Conservation (phyloP, 1,140 invertebrate species). For the Aphelenchoides fujianensis region DNA sequence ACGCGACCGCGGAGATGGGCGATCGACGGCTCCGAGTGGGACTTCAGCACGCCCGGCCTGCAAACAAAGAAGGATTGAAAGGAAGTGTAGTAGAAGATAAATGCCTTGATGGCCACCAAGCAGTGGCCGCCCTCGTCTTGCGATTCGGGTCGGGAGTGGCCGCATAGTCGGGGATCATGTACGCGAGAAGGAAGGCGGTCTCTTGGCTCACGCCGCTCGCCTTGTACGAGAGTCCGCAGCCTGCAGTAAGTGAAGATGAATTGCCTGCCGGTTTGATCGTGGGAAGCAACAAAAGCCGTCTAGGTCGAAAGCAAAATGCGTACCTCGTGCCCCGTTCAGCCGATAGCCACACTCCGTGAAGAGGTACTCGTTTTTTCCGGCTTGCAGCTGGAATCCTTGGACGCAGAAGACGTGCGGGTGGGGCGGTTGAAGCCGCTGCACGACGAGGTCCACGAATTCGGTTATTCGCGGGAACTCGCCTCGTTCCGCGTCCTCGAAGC, state of each 20-base stretch:
- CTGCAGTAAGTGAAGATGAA: too few relatives aligned
- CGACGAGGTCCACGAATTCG: constrained; percentile 24
- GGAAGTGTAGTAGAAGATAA: not conserved
- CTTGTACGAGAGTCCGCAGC: constrained; percentile 16
- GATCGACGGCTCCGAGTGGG: constrained; percentile 8
- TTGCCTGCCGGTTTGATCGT: too few relatives aligned
- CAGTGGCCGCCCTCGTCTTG: not conserved
- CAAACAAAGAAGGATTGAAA: not conserved
- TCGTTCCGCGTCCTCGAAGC: constrained; percentile 28
- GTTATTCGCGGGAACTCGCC: constrained; percentile 24
- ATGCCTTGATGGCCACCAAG: constrained; percentile 22
- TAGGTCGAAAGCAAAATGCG: too few relatives aligned
- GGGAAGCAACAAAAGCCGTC: too few relatives aligned
- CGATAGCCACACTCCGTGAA: constrained; percentile 37
- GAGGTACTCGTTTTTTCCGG: constrained; percentile 12
- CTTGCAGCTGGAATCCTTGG: constrained; percentile 34
- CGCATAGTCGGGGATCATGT: constrained; percentile 26
- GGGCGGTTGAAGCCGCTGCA: constrained; percentile 22
- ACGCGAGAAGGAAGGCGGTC: constrained; percentile 24
- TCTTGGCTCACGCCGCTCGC: constrained; percentile 24
- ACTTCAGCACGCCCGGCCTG: not conserved
- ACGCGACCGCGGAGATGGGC: not conserved
- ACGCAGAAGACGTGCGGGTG: constrained; percentile 34
- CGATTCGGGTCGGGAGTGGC: constrained; percentile 23
- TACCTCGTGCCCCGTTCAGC: constrained; percentile 29